These are phyloP conservation scores for Drosophila rhopaloa DNA, from an alignment of 1,140 invertebrate species.

Conservation along the genomic window DNA sequence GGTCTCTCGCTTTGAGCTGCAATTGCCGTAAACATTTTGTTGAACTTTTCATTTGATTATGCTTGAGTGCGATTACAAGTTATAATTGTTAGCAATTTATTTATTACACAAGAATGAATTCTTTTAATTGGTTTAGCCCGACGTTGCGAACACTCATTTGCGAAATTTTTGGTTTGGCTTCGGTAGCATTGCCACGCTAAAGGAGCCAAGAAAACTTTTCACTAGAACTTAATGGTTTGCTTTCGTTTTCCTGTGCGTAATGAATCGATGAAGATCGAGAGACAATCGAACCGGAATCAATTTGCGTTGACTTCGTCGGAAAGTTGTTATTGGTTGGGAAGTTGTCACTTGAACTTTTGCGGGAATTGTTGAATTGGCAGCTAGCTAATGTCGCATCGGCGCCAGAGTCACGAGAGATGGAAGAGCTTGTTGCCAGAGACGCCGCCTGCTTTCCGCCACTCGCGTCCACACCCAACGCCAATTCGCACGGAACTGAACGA, in stretches of 20 bases:
- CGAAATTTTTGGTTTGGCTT: constrained; percentile 20
- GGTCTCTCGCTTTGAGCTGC: constrained; percentile 37
- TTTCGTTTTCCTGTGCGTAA: constrained; percentile 7
- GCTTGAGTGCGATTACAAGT: constrained; percentile 34
- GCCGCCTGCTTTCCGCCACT: constrained; percentile 17
- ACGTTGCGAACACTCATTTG: constrained; percentile 16
- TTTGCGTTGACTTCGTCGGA: constrained; percentile 29
- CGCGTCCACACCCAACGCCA: constrained; percentile 59
- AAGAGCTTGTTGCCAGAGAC: constrained; percentile 11
- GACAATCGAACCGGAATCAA: constrained; percentile 39
- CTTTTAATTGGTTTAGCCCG: constrained; percentile 52
- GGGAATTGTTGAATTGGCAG: constrained; percentile 38
- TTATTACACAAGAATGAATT: constrained; percentile 50
- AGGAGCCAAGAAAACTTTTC: constrained; percentile 24
- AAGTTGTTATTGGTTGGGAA: constrained; percentile 30
- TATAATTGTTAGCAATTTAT: constrained; percentile 64
- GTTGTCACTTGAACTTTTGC: constrained; percentile 60
- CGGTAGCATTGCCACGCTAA: constrained; percentile 7
- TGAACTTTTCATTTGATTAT: constrained; percentile 48
- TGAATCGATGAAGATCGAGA: constrained; percentile 34
- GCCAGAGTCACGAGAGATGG: constrained; percentile 17
- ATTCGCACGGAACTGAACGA: constrained; percentile 53
- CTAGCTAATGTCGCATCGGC: constrained; percentile 39
- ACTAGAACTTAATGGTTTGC: constrained; percentile 18
- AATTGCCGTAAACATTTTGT: constrained; percentile 47